phyloP scores from a whole-genome alignment of 2,797 vertebrate genomes.

The Ptychadena robeensis region DNA sequence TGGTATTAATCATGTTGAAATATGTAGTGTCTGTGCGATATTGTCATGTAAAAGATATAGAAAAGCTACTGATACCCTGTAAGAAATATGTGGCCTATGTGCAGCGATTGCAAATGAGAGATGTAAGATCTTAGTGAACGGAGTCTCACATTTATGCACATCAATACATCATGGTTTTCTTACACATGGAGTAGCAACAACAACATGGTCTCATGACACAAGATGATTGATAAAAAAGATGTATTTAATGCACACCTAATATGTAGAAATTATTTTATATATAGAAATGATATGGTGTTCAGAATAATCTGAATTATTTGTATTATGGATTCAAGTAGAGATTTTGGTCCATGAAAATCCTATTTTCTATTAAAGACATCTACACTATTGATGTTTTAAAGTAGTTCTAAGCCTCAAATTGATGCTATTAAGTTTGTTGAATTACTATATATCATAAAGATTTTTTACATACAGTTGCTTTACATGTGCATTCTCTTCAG shows the following conservation, averaged over 20 bases:
- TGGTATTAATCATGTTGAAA: constrained; percentile 20
- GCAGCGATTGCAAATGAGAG: constrained; percentile 14
- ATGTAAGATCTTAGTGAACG: constrained; percentile 18
- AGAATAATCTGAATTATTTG: no score
- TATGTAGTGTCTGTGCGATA: constrained; percentile 8
- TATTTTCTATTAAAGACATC: no score
- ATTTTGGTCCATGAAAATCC: no score
- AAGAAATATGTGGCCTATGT: constrained; percentile 17
- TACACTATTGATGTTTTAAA: background rate
- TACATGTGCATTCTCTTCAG: background rate
- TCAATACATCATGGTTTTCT: constrained; percentile 31
- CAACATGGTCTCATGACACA: constrained; percentile 22
- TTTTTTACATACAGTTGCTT: background rate
- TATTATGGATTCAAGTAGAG: no score
- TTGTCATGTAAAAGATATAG: constrained; percentile 32
- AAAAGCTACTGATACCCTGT: constrained; percentile 10
- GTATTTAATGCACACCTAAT: no score
- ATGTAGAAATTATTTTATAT: no score
- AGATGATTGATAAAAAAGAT: no score
- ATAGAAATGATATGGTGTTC: no score
- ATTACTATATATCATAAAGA: no score
- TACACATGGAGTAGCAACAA: background rate
- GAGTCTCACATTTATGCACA: constrained; percentile 16
- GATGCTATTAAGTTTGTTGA: background rate
- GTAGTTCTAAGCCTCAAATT: no score